A percentile compares a stretch with the other conserved stretches of the same genome.
These are phyloP conservation scores for Petrolisthes manimaculis DNA, from an alignment of 2,888 invertebrate species.

Conservation along the genomic window DNA sequence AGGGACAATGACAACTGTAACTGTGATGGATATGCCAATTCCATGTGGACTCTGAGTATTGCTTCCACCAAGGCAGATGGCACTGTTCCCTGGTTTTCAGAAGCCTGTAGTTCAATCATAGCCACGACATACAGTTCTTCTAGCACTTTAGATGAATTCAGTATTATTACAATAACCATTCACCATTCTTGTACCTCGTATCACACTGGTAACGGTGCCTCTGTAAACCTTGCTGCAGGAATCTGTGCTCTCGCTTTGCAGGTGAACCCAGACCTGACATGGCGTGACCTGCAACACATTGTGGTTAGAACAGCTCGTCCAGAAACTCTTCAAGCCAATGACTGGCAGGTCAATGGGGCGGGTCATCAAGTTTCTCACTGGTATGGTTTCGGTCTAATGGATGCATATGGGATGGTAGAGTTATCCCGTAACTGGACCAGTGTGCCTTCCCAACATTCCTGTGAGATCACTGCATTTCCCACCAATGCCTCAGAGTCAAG, in stretches of 20 bases:
- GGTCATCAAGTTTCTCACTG: conserved; percentile 78
- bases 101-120: conserved; percentile 96
- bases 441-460: conserved; percentile 71
- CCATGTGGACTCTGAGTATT: conserved; percentile 93
- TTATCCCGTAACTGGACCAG: conserved; percentile 70
- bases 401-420: conserved; percentile 71
- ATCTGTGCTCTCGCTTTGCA: conserved; percentile 94
- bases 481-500: background rate
- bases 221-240: conserved; percentile 94
- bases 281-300: conserved; percentile 99
- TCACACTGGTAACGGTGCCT: conserved; percentile 94
- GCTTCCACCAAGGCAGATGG: conserved; percentile 79
- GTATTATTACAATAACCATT: conserved; percentile 92
- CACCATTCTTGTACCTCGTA: conserved; percentile 92
- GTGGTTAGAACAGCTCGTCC: conserved; percentile 95
- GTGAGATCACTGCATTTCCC: conserved; percentile 70
- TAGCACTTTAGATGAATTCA: conserved; percentile 87
- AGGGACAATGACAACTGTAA: conserved; percentile 97
- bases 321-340: conserved; percentile 81
- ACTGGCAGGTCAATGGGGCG: conserved; percentile 92
- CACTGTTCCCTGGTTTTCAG: conserved; percentile 91
- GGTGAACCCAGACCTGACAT: conserved; percentile 88
- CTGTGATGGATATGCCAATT: conserved; percentile 99
- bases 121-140: conserved; percentile 98
- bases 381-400: conserved; percentile 71